Percentiles rank a stretch among this genome's conserved stretches.
Evolutionary conservation across 1,140 invertebrate species (phyloP).

Genomic region (Antheraea mylitta): DNA sequence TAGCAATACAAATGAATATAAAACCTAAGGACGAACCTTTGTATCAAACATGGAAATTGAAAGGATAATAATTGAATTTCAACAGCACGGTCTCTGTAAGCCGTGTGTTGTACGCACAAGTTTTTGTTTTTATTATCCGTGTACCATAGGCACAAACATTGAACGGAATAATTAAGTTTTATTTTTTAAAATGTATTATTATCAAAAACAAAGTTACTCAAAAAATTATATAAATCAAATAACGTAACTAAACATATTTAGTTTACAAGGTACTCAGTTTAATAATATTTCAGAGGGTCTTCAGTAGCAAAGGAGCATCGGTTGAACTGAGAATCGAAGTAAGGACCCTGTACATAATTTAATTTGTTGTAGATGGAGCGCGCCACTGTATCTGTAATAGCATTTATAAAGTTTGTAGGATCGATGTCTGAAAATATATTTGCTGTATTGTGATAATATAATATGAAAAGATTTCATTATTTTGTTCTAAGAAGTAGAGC

Average conservation of each 20-base stretch:
- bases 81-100: slow-evolving; percentile 31
- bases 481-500: too few relatives aligned
- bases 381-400: slow-evolving; percentile 29
- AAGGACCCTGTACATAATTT: slow-evolving; percentile 34
- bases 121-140: slow-evolving; percentile 2
- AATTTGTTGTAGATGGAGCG: slow-evolving; percentile 31
- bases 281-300: slow-evolving; percentile 29
- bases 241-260: too few relatives aligned
- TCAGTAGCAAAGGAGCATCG: slow-evolving; percentile 30
- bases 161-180: too few relatives aligned
- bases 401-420: slow-evolving; percentile 16
- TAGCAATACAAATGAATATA: slow-evolving; percentile 9
- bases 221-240: slow-evolving; percentile 4
- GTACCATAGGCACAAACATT: too few relatives aligned
- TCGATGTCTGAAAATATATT: neutral
- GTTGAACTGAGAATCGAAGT: slow-evolving; percentile 34
- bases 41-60: slow-evolving; percentile 34
- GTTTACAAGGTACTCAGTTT: slow-evolving; percentile 6
- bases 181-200: too few relatives aligned
- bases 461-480: too few relatives aligned
- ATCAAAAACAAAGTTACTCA: too few relatives aligned
- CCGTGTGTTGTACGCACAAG: slow-evolving; percentile 6
- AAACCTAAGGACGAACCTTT: slow-evolving; percentile 14
- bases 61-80: slow-evolving; percentile 57
- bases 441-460: too few relatives aligned